Base-by-base conservation (phyloP, 35 echinoderm and acorn worm species). In the Anneissia japonica region DNA sequence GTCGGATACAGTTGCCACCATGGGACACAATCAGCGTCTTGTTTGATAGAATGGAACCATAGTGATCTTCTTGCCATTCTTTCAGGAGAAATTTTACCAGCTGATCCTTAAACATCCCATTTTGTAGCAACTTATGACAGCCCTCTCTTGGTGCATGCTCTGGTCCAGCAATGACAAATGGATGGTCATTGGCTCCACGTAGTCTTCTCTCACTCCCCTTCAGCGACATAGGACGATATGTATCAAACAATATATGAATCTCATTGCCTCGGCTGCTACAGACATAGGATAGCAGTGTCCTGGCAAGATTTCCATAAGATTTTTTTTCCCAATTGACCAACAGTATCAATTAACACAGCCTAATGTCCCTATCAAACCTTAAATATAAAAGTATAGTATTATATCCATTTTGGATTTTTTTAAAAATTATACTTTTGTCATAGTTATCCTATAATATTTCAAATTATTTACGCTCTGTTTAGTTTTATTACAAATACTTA, bases 1-100 rank as follows among this genome's bases (percentile, higher is more conserved):
- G 21, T 26, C 90, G 76, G 34, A 38, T 32, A 87, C 90, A 91
- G 77, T 87, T 76, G 56, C 74, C 90, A 83, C 85, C 85, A 40
- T 83, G 39, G 19, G 90, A 83, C 11, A 83, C 85, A 40, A 83
- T 55, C 10, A 83, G 39, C 41, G 80, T 37, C 79, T 92, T 92
- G 31, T 87, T 77, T 28, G 32, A 74, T 81, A 92, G 38, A 72
- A 83, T 51, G 34, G 90, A 80, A 40, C 56, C 84, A 38, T 92
- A 92, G 12, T 92, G 80, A 26, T 87, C 31, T 87, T 78, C 34
- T 41, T 87, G 78, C 79, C 84, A 87, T 83, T 92, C 90, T 64
- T 92, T 76, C 14, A 92, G 32, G 55, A 87, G 84, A 83, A 83
- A 92, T 36, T 16, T 30, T 26, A 79, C 90, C 64, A 92, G 31